Conservation (phyloP, 2,797 vertebrate species). For the Tauraco hartlaubi region DNA sequence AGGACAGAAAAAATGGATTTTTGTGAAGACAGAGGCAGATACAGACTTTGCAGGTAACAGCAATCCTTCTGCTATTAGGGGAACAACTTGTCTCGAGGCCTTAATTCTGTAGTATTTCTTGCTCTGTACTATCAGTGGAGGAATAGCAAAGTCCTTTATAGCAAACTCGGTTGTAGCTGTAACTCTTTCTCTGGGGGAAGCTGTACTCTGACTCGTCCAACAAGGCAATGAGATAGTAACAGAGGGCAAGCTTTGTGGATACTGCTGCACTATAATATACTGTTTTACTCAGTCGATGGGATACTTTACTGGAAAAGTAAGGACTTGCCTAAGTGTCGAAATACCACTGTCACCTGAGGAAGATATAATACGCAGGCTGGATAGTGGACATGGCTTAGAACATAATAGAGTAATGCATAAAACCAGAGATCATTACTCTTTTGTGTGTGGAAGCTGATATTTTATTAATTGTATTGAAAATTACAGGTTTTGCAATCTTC, state of each 20-base stretch:
- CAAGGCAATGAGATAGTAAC: not conserved
- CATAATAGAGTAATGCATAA: not conserved
- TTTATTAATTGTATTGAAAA: conserved; percentile 37
- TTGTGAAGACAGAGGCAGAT: not conserved
- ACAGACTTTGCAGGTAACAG: not conserved
- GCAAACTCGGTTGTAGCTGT: not conserved
- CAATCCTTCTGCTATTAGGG: not conserved
- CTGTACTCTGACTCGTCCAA: not conserved
- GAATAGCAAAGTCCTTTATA: not conserved
- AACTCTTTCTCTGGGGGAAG: not conserved
- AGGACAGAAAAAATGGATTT: not conserved
- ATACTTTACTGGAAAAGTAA: not conserved
- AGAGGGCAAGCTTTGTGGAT: accelerated
- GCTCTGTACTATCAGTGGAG: not conserved
- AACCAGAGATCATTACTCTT: not conserved
- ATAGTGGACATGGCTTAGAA: not conserved
- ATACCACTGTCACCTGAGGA: not conserved
- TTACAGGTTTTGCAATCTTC: conserved; percentile 3
- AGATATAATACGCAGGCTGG: not conserved
- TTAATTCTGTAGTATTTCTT: not conserved
- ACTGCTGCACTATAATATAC: not conserved
- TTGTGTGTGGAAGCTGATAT: not conserved
- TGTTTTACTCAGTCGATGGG: not conserved
- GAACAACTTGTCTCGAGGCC: not conserved
- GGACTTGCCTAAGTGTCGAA: not conserved